Conservation (phyloP, 2,888 invertebrate species). For the Drosophila barbarae region DNA sequence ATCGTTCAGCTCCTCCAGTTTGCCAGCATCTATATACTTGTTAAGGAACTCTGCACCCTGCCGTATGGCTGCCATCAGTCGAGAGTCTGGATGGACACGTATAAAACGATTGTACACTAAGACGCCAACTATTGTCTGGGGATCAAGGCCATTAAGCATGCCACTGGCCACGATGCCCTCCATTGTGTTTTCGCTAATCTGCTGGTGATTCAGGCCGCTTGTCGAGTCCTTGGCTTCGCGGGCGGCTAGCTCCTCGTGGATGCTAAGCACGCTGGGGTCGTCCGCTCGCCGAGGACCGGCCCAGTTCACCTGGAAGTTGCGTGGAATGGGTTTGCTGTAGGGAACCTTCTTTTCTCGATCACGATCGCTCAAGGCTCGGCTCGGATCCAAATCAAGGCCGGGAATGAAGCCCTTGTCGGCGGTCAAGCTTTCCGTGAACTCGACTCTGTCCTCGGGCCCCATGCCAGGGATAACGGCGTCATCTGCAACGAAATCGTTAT, state of each 20-base stretch:
- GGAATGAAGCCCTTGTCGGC: conserved; percentile 86
- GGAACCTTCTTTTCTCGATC: conserved; percentile 92
- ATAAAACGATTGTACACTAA: conserved; percentile 91
- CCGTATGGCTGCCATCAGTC: conserved; percentile 87
- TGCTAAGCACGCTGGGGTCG: conserved; percentile 77
- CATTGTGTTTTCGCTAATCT: conserved; percentile 87
- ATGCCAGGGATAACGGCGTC: conserved; percentile 94
- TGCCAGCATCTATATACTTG: conserved; percentile 88
- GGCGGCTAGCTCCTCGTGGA: conserved; percentile 71
- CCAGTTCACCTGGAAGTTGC: conserved; percentile 98
- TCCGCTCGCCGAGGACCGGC: conserved; percentile 86
- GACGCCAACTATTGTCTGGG: conserved; percentile 90
- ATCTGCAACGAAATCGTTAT: conserved; percentile 79
- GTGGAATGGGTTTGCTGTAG: conserved; percentile 96
- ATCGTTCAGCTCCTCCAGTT: conserved; percentile 89
- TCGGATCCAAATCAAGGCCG: conserved; percentile 90
- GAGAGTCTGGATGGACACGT: conserved; percentile 88
- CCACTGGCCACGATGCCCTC: conserved; percentile 83
- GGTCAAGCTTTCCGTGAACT: conserved; percentile 84
- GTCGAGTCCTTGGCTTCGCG: conserved; percentile 82
- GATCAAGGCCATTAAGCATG: conserved; percentile 87
- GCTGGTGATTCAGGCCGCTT: conserved; percentile 81
- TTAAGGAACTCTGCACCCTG: conserved; percentile 89
- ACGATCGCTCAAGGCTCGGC: conserved; percentile 82
- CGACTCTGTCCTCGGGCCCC: conserved; percentile 98